A percentile compares a stretch with the other conserved stretches of the same genome.
phyloP scores from a whole-genome alignment of 2,888 invertebrate species.

The Deroplatys truncata region DNA sequence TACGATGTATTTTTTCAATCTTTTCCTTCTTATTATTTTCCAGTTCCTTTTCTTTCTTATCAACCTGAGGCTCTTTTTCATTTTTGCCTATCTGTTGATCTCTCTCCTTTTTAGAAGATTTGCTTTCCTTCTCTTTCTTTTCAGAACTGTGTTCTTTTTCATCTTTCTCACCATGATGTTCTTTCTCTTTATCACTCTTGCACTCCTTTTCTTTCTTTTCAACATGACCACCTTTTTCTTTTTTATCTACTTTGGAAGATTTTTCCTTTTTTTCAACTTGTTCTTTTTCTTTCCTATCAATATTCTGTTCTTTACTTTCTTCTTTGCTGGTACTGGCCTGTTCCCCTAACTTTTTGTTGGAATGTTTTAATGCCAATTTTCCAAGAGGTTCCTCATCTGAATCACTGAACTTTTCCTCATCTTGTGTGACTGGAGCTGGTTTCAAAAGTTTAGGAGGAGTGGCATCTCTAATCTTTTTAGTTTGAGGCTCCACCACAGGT shows the following conservation, averaged over 20 bases:
- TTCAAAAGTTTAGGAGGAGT: background rate
- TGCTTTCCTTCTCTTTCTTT: background rate
- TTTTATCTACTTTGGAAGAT: conserved; percentile 48
- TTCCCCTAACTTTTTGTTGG: background rate
- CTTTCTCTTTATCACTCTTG: background rate
- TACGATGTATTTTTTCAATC: background rate
- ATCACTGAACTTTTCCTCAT: conserved; percentile 50
- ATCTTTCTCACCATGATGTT: background rate
- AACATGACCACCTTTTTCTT: background rate
- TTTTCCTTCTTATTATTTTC: background rate
- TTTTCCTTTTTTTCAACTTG: conserved; percentile 39
- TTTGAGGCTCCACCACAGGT: background rate
- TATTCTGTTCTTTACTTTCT: background rate
- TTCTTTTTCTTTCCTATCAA: background rate
- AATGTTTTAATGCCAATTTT: conserved; percentile 44
- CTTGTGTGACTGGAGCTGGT: background rate
- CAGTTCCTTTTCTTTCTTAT: background rate
- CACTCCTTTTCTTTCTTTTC: background rate
- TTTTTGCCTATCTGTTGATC: background rate
- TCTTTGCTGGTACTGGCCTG: background rate
- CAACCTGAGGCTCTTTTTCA: background rate
- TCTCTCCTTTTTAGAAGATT: background rate
- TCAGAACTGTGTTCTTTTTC: background rate
- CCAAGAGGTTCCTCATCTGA: conserved; percentile 64
- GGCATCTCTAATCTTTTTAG: background rate